A percentile compares a stretch with the other conserved stretches of the same genome.
Evolutionary conservation across 2,113 vertebrate species (phyloP).

Genomic region (Elaphurus davidianus): DNA sequence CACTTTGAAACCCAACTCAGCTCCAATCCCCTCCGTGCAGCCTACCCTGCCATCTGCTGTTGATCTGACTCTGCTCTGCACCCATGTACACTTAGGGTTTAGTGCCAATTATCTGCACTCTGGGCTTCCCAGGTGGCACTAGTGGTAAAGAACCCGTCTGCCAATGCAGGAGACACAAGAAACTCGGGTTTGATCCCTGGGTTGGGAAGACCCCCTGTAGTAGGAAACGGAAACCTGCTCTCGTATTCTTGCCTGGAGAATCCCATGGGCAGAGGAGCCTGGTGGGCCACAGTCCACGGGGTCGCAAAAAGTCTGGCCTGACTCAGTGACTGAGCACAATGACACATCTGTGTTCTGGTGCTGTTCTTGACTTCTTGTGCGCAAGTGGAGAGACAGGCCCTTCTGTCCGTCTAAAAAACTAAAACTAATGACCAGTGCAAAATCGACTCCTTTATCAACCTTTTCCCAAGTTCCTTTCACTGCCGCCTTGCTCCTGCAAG

Average conservation of each 20-base stretch:
- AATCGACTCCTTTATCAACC: not conserved
- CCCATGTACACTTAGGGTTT: not conserved
- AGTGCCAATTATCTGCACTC: not conserved
- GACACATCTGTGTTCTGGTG: not conserved
- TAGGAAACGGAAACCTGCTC: accelerated
- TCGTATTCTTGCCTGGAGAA: not conserved
- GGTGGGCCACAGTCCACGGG: not conserved
- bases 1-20: not conserved
- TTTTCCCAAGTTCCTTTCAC: not conserved
- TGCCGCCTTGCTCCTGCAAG: not conserved
- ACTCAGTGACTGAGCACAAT: not conserved
- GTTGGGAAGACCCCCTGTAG: not conserved
- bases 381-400: not conserved
- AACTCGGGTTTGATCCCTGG: not conserved
- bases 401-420: not conserved
- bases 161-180: not conserved
- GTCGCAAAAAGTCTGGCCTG: not conserved
- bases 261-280: not conserved
- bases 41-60: not conserved
- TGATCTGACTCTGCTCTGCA: not conserved
- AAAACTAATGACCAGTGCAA: not conserved
- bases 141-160: not conserved
- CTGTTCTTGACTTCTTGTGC: not conserved
- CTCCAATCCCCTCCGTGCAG: not conserved
- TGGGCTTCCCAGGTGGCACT: not conserved